These are phyloP conservation scores for Pandion haliaetus DNA, from an alignment of 2,113 vertebrate species.

Conservation along the genomic window DNA sequence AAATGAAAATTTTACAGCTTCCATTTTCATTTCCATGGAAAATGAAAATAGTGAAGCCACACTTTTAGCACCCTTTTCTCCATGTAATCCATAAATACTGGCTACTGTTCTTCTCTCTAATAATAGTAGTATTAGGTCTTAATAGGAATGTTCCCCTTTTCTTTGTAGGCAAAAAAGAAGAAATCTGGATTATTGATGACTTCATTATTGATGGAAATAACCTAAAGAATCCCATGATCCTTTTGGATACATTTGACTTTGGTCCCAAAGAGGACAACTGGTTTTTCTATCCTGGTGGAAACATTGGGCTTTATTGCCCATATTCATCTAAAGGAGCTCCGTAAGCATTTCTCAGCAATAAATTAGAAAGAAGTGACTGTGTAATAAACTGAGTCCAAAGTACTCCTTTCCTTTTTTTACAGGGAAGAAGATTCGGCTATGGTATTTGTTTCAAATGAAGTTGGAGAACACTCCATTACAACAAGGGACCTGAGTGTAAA, in stretches of 20 bases:
- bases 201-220: conserved; percentile 95
- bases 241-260: conserved; percentile 92
- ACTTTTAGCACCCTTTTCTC: not conserved
- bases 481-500: conserved; percentile 92
- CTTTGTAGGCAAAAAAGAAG: conserved; percentile 92
- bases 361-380: not conserved
- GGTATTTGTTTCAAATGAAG: conserved; percentile 96
- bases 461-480: conserved; percentile 95
- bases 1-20: not conserved
- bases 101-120: not conserved
- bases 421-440: conserved; percentile 97
- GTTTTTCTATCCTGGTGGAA: conserved; percentile 97
- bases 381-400: not conserved
- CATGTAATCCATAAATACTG: not conserved
- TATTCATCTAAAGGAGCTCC: conserved; percentile 90
- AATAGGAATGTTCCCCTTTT: conserved; percentile 31
- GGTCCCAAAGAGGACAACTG: conserved; percentile 91
- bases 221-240: conserved; percentile 83
- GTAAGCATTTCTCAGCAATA: conserved; percentile 73
- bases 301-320: conserved; percentile 94
- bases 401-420: not conserved
- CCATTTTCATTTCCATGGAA: not conserved
- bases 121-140: not conserved
- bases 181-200: conserved; percentile 98
- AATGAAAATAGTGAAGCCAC: not conserved